Percentiles rank a stretch among this genome's conserved stretches.
Evolutionary conservation across 2,797 vertebrate genomes (phyloP).

Genomic region (Adrianichthys oophorus): DNA sequence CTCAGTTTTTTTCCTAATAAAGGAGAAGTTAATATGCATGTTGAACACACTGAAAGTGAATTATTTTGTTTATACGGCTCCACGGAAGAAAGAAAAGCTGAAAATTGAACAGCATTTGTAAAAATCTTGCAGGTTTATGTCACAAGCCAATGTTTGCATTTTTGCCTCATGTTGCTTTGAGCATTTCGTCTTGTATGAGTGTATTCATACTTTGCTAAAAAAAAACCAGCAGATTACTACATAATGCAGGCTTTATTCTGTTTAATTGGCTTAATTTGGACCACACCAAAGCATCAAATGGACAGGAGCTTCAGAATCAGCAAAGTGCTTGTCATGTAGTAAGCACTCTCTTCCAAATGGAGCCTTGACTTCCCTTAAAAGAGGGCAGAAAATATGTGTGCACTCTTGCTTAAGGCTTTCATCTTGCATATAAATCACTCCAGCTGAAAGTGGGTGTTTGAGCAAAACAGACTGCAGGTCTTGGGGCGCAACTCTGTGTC

Average conservation of each 20-base stretch:
- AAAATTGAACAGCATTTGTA: background rate
- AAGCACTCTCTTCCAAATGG: slow-evolving; percentile 78
- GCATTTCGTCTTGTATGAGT: slow-evolving; percentile 15
- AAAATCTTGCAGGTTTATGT: background rate
- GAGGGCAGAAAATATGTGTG: slow-evolving; percentile 69
- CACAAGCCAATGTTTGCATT: slow-evolving; percentile 1
- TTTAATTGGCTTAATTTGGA: slow-evolving; percentile 78
- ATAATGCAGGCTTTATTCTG: slow-evolving; percentile 49
- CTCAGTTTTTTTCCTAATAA: slow-evolving; percentile 1
- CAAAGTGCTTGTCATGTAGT: slow-evolving; percentile 76
- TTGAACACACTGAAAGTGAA: background rate
- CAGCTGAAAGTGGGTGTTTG: slow-evolving; percentile 63
- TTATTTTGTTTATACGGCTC: background rate
- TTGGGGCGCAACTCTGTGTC: slow-evolving; percentile 55
- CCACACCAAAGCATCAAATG: slow-evolving; percentile 61
- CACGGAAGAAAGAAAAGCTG: no score
- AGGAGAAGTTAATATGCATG: slow-evolving; percentile 5
- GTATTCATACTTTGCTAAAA: slow-evolving; percentile 28
- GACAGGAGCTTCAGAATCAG: slow-evolving; percentile 67
- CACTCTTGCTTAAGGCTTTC: slow-evolving; percentile 75
- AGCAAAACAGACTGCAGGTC: slow-evolving; percentile 58
- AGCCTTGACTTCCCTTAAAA: slow-evolving; percentile 79
- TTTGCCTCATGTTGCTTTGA: slow-evolving; percentile 18
- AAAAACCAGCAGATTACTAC: background rate
- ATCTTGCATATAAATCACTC: slow-evolving; percentile 77